A percentile compares a stretch with the other conserved stretches of the same genome.
phyloP scores from a whole-genome alignment of 2,888 invertebrate genomes.

The Dasypolia templi region DNA sequence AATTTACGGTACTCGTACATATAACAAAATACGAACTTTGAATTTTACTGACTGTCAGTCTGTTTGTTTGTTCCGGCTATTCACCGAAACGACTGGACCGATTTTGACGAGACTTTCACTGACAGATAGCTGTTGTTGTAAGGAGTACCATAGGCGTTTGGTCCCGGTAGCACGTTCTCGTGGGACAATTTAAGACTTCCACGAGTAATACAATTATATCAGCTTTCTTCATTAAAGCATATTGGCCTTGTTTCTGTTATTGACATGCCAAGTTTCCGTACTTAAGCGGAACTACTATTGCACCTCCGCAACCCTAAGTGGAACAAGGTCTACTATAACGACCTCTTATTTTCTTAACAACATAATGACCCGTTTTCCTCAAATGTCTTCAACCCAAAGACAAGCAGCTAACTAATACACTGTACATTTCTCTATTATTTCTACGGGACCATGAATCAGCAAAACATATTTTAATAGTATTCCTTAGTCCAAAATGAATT shows the following conservation, averaged over 20 bases:
- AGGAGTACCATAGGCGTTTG: too few species aligned
- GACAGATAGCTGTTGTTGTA: too few species aligned
- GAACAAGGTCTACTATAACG: conserved; percentile 53
- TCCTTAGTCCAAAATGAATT: conserved; percentile 52
- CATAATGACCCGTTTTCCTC: conserved; percentile 53
- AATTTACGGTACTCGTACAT: too few species aligned
- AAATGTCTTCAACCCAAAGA: conserved; percentile 44
- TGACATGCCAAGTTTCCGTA: conserved; percentile 23
- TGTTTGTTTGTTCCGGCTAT: too few species aligned
- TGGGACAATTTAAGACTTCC: too few species aligned
- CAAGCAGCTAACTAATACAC: conserved; percentile 45
- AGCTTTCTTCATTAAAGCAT: conserved; percentile 1
- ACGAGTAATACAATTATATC: conserved; percentile 15
- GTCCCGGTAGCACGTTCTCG: too few species aligned
- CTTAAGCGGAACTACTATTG: conserved; percentile 16
- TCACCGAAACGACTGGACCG: too few species aligned
- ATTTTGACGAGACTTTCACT: too few species aligned
- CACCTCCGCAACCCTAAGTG: conserved; percentile 30
- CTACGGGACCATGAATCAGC: conserved; percentile 47
- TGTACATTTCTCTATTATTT: conserved; percentile 43
- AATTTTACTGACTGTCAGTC: too few species aligned
- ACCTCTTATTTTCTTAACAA: conserved; percentile 47
- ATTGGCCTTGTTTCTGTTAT: conserved; percentile 25
- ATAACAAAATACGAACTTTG: too few species aligned
- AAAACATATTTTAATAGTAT: conserved; percentile 40